Evolutionary conservation across 30 jellyfish, hydroid and myxozoan species (phyloP).

Genomic region (Haliclystus octoradiatus): DNA sequence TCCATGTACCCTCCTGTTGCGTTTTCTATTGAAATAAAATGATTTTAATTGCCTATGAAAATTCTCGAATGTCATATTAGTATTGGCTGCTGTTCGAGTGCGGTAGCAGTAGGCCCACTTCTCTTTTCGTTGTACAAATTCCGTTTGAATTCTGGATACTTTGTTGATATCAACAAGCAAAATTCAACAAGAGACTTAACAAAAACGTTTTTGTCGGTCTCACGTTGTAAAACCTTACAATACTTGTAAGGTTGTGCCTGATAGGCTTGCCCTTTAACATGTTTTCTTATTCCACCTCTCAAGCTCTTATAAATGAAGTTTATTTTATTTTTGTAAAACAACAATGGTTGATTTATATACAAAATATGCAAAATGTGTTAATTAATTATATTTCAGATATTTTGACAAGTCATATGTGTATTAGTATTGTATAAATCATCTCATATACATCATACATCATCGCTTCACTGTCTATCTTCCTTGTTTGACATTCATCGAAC

Average conservation of each 20-base stretch:
- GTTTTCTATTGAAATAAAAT: constrained; percentile 10
- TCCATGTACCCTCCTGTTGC: constrained; percentile 21
- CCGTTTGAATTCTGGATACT: constrained; percentile 12
- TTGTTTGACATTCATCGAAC: too few species aligned
- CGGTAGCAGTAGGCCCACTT: constrained; percentile 44
- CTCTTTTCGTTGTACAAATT: constrained; percentile 12
- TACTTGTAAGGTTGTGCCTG: constrained; percentile 7
- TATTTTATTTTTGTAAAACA: too few species aligned
- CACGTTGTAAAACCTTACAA: constrained; percentile 12
- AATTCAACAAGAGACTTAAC: constrained; percentile 10
- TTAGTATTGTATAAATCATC: too few species aligned
- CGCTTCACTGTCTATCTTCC: too few species aligned
- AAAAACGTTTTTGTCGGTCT: constrained; percentile 11
- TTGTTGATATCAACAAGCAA: constrained; percentile 14
- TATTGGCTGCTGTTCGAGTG: constrained; percentile 20
- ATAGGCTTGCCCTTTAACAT: neutral
- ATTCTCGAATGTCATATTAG: constrained; percentile 39
- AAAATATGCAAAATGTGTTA: too few species aligned
- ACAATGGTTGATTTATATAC: too few species aligned
- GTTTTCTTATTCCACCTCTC: too few species aligned
- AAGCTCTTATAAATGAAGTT: too few species aligned
- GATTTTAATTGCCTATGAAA: constrained; percentile 25
- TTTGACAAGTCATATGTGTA: too few species aligned
- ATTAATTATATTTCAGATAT: too few species aligned
- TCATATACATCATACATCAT: too few species aligned